Evolutionary conservation across 2,888 invertebrate species (phyloP).

Genomic region (Heteromyza rotundicornis): DNA sequence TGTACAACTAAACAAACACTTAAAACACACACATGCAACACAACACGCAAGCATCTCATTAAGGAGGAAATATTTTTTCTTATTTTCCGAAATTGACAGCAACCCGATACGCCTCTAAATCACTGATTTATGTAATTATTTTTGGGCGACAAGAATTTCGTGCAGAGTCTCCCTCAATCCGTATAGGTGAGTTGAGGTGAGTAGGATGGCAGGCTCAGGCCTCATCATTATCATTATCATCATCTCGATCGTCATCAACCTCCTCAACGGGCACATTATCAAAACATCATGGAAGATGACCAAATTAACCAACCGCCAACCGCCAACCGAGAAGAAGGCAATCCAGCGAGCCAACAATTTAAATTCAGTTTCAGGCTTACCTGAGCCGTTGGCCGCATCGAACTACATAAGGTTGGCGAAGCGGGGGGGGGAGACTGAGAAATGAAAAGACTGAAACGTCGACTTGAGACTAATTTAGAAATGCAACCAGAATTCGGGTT

Average conservation of each 20-base stretch:
- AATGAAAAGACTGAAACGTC: neutral
- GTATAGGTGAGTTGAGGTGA: neutral
- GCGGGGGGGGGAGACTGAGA: too few species aligned
- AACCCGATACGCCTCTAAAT: slow-evolving; percentile 53
- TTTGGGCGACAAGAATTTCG: slow-evolving; percentile 50
- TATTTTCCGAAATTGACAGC: slow-evolving; percentile 40
- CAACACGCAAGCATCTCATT: slow-evolving; percentile 41
- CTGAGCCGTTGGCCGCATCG: too few species aligned
- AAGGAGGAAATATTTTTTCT: slow-evolving; percentile 24
- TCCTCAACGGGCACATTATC: too few species aligned
- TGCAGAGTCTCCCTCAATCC: slow-evolving; percentile 29
- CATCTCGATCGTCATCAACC: too few species aligned
- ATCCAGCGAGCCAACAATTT: neutral
- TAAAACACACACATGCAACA: too few species aligned
- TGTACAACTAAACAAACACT: too few species aligned
- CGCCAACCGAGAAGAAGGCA: slow-evolving; percentile 24
- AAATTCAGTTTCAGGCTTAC: slow-evolving; percentile 32
- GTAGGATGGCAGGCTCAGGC: slow-evolving; percentile 6
- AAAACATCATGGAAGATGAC: slow-evolving; percentile 57
- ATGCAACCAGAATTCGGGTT: neutral
- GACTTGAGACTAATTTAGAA: slow-evolving; percentile 1
- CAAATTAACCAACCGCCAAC: slow-evolving; percentile 52
- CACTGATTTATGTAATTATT: slow-evolving; percentile 56
- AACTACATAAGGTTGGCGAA: too few species aligned
- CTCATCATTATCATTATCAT: too few species aligned